phyloP scores from a whole-genome alignment of 2,113 vertebrate genomes.

The Eolophus roseicapilla region DNA sequence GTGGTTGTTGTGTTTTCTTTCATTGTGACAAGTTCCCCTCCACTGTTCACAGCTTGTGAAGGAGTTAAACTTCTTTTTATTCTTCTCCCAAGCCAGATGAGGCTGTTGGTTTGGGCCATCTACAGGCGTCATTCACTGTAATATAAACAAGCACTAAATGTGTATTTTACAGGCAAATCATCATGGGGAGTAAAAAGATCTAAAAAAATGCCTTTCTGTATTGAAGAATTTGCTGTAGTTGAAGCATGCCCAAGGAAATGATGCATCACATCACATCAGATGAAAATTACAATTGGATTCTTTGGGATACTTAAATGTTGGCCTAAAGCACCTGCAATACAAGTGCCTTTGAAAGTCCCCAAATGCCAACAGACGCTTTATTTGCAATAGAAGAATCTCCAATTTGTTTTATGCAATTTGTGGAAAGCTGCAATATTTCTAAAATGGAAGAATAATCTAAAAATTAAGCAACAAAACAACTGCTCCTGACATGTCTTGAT shows the following conservation, averaged over 20 bases:
- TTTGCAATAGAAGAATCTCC: neutral
- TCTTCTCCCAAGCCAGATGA: neutral
- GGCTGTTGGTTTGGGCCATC: neutral
- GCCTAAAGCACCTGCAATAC: neutral
- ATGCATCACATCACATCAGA: neutral
- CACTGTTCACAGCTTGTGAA: neutral
- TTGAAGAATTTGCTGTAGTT: conserved; percentile 6
- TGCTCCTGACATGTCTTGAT: neutral
- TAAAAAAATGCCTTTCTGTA: neutral
- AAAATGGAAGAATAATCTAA: neutral
- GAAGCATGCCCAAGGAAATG: neutral
- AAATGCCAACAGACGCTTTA: neutral
- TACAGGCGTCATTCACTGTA: neutral
- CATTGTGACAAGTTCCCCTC: neutral
- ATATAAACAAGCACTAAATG: neutral
- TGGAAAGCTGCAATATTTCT: neutral
- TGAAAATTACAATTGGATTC: neutral
- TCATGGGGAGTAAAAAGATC: neutral
- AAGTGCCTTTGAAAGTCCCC: neutral
- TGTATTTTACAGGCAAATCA: neutral
- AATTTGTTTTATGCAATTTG: neutral
- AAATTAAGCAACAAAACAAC: neutral
- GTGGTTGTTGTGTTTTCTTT: neutral
- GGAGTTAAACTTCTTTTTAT: neutral
- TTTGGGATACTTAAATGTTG: neutral